Evolutionary conservation across 2,113 vertebrate species (phyloP), one percentile per base, ranked within the genome.

Genomic region (Baryphthengus martii): DNA sequence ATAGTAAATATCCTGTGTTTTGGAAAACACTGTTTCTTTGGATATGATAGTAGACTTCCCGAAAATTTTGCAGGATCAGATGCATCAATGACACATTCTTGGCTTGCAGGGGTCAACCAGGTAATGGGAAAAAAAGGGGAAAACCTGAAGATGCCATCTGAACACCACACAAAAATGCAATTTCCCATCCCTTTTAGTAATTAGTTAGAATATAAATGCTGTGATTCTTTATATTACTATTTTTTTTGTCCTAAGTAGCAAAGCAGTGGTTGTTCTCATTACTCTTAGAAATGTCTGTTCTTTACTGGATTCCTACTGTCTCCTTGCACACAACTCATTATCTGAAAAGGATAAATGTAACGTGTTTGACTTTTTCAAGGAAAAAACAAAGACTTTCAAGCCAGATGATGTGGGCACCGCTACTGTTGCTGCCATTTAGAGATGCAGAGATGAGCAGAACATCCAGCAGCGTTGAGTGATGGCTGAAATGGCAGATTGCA

Each of bases 401-500:
- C 65, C 55, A 66, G 78, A 50, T 78, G 73, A 90, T 77, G 63
- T 79, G 76, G 81, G 52, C 79, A 95, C 42, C n/a, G 3, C 33
- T 84, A 42, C 33, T 50, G 47, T 35, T 50, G 63, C 76, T 78
- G 81, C 88, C 84, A 61, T 55, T 80, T 85, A 53, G 52, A 80
- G 75, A 19, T 77, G 45, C 13, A 3, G 62, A 50, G 58, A 29
- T 10, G 53, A 52, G 13, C 5, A 25, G 75, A 37, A 63, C 71
- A 56, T 49, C 56, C 82, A 93, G 85, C 59, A 88, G 78, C 6
- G 19, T 56, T 11, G 61, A 96, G 81, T 23, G 55, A 81, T 62
- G 66, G 86, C 68, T 62, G 63, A 85, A 96, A 77, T 61, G 70
- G 83, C 70, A 93, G 82, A 31, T 40, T 74, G 16, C n/a, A 40